Conservation (phyloP, 2,113 vertebrate genomes). For the Hypomesus transpacificus region DNA sequence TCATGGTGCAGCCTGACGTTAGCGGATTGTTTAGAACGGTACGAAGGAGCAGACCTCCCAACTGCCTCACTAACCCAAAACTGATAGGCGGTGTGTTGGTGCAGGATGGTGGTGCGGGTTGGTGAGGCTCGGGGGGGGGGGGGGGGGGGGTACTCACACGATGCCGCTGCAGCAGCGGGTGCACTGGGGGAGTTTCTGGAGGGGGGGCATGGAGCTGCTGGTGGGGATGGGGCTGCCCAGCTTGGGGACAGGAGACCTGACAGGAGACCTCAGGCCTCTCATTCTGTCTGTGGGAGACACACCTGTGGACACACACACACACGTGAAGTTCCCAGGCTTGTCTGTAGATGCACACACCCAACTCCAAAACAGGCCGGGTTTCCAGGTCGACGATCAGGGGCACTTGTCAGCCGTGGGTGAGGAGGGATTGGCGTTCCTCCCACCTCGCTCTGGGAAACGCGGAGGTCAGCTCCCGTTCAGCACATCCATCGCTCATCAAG, state of each 20-base stretch:
- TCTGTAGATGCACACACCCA: neutral
- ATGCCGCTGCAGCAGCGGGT: conserved; percentile 90
- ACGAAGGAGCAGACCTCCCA: too few species aligned
- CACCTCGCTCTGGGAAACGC: neutral
- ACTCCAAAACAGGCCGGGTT: neutral
- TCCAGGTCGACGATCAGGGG: conserved; percentile 1
- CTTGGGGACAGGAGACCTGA: conserved; percentile 76
- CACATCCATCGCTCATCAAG: conserved; percentile 11
- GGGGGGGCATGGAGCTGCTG: conserved; percentile 68
- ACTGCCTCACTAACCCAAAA: too few species aligned
- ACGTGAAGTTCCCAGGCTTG: neutral
- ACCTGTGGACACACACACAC: conserved; percentile 62
- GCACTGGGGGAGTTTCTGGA: conserved; percentile 91
- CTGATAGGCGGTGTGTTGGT: too few species aligned
- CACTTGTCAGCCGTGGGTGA: neutral
- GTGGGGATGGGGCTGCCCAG: conserved; percentile 74
- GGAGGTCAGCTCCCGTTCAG: conserved; percentile 2
- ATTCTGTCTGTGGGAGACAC: conserved; percentile 71
- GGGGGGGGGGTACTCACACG: conserved; percentile 72
- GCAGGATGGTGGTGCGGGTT: too few species aligned
- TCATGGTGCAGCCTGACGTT: too few species aligned
- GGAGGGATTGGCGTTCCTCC: conserved; percentile 14
- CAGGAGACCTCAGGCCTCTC: conserved; percentile 77
- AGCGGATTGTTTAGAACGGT: too few species aligned
- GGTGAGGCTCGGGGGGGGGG: too few species aligned